Evolutionary conservation across 2,888 invertebrate genomes (phyloP), one percentile per base, ranked within the genome.

Genomic region (Drosophila limbata): DNA sequence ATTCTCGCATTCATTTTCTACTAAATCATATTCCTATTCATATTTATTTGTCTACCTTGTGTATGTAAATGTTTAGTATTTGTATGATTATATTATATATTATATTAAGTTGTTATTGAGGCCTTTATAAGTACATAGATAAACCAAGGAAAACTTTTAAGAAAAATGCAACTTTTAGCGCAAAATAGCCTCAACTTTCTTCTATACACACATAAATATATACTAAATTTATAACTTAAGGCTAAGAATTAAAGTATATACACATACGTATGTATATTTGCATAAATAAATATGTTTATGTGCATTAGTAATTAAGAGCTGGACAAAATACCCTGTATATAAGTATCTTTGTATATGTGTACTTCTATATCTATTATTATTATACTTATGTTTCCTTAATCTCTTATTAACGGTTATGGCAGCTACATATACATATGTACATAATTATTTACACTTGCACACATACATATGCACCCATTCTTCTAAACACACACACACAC

Each of bases 81-180:
- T 72, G 63, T 37, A 28, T 28, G 28, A 28, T 28, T 28, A 28
- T 28, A 44, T 35, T 21, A 21, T 21, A 21, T 25, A 88, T 57
- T 68, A 60, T 60, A 66, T 74, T 85, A 88, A 83, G 84, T 83
- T 84, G 88, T 85, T 85, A 79, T 84, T 86, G 84, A 81, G 84
- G 89, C 84, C 87, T 86, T 79, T 82, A 56, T 28, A 53, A 56
- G 33, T 77, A 81, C 70, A 69, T 72, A 81, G 72, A 69, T 72
- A 67, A 73, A 77, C 45, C 52, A 73, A 63, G 42, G 45, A 45
- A 74, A 74, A 39, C 28, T 37, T 62, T 45, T 19, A 48, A 50
- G 21, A 67, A 45, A 66, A 59, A 44, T 53, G 19, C 45, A 62
- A 45, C 51, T 11, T 42, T 73, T 69, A 69, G 60, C 40, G 60